These are phyloP conservation scores for Genyomyrus donnyi DNA, from an alignment of 2,113 vertebrate species.

Conservation along the genomic window DNA sequence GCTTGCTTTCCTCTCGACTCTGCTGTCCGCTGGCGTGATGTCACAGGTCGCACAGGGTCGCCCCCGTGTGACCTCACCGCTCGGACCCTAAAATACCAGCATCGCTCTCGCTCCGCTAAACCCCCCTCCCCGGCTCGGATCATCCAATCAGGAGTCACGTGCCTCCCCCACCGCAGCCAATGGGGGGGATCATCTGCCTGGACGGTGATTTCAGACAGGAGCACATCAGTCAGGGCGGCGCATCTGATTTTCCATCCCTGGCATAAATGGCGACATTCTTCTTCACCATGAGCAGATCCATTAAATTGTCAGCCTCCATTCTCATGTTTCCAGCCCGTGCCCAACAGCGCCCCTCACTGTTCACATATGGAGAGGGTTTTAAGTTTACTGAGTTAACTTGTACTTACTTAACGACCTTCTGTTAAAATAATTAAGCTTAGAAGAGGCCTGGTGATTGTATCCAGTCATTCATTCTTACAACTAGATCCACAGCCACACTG, in stretches of 20 bases:
- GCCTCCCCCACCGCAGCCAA: not conserved
- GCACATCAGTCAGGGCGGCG: not conserved
- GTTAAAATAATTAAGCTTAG: slow-evolving; percentile 10
- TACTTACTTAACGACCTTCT: not conserved
- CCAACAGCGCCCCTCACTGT: not conserved
- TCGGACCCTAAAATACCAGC: not conserved
- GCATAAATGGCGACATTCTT: not conserved
- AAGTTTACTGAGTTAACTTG: not conserved
- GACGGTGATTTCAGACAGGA: not conserved
- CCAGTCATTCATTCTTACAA: not conserved
- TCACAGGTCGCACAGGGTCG: not conserved
- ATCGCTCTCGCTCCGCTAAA: not conserved
- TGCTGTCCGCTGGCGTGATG: not conserved
- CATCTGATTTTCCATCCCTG: not conserved
- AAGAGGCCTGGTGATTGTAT: not conserved
- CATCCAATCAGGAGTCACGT: not conserved
- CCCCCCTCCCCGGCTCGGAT: not conserved
- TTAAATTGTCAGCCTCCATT: not conserved
- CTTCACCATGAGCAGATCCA: not conserved
- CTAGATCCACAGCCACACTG: not conserved
- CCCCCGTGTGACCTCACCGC: not conserved
- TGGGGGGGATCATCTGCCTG: not conserved
- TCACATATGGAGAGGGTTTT: not conserved
- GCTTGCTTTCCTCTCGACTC: not conserved
- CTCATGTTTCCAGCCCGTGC: not conserved